A percentile compares a stretch with the other conserved stretches of the same genome.
These are phyloP conservation scores for Empidonax traillii DNA, from an alignment of 2,113 vertebrate species.

Conservation along the genomic window DNA sequence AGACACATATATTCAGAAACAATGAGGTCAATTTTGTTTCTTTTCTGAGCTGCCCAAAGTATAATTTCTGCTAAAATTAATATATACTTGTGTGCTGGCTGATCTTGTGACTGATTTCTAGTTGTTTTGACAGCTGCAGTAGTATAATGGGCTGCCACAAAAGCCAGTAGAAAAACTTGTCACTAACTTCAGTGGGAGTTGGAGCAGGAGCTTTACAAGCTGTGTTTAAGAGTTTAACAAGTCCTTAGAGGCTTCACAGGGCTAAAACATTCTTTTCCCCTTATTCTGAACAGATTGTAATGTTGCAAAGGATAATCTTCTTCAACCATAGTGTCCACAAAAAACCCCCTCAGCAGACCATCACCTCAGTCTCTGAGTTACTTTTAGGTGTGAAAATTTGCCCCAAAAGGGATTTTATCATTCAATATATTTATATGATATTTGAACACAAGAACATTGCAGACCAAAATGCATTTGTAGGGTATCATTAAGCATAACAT, in stretches of 20 bases:
- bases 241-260: conserved; percentile 36
- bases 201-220: background rate
- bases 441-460: background rate
- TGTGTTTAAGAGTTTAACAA: conserved; percentile 39
- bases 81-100: background rate
- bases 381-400: background rate
- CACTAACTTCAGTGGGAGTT: background rate
- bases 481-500: background rate
- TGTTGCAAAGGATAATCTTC: conserved; percentile 45
- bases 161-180: background rate
- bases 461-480: conserved; percentile 22
- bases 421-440: background rate
- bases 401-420: background rate
- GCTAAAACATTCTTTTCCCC: conserved; percentile 48
- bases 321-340: conserved; percentile 35
- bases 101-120: conserved; percentile 48
- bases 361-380: background rate
- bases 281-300: conserved; percentile 46
- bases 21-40: conserved; percentile 18
- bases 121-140: conserved; percentile 66
- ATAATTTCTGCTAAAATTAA: conserved; percentile 47
- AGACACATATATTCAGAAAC: background rate
- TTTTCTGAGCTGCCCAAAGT: conserved; percentile 46
- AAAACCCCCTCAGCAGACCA: background rate
- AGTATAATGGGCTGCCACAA: background rate